Evolutionary conservation across 1,140 invertebrate genomes (phyloP), one percentile per base, ranked within the genome.

Genomic region (Drosophila lini): DNA sequence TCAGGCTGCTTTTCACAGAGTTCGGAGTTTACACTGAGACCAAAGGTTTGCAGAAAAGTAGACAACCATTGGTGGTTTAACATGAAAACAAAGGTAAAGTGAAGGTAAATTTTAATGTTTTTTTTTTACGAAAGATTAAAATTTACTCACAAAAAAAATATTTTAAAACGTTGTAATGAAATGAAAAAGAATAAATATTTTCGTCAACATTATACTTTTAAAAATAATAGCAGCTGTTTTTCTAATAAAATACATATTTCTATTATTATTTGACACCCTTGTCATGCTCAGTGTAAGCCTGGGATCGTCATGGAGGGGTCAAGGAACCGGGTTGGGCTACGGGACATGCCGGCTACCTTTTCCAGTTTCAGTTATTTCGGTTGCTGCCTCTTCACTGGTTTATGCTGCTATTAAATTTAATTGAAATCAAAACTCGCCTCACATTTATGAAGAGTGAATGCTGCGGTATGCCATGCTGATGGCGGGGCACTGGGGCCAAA

Each of bases 391-490:
- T 52, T 40, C 45, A 34, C 62, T 84, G 70, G 70, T 79, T 89
- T 89, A 89, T 89, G 78, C 70, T 70, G 85, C 81, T 90, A 90
- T 89, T 90, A 88, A 88, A 84, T 78, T 70, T 90, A 90, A 89
- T 89, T 90, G 84, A 90, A 89, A 90, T 81, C 80, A 90, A 89
- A 89, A 90, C 57, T 83, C 48, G 45, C 32, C 34, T 60, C 50
- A 59, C 69, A 64, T 63, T 88, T 77, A 83, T 88, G 76, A 80
- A 62, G 69, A 63, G 59, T 76, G 47, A 45, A 50, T 45, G 62
- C 47, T 55, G 56, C 56, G 58, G 59, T 28, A 64, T 56, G 59
- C 34, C 28, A 36, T 9, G 32, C 16, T 32, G 50, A 55, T 25
- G 36, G 60, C n/a, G 19, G 19, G 19, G 19, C 19, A 19, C 19